Base-by-base conservation (phyloP, 2,113 vertebrate genomes). In the Pedionomus torquatus region DNA sequence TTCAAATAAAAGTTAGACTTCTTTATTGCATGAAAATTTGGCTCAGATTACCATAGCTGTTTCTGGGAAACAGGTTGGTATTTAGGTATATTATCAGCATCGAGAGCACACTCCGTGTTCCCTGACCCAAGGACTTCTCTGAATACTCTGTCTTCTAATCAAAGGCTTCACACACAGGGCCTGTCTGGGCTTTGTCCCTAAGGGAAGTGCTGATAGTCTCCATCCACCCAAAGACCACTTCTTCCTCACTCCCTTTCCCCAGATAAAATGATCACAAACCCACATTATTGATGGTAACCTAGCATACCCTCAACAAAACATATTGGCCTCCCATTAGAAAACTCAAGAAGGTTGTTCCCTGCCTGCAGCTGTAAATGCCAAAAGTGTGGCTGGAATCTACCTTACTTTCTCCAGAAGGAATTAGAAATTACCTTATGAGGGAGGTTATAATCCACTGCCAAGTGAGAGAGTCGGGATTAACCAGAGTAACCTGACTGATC, bases 401-500 rank as follows among this genome's bases (percentile, higher is more conserved):
- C 60, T 84, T 83, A 24, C 77, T 64, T 96, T 92, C 83, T 90
- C 18, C 2, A 0, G 28, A 26, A 87, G 61, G 60, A 90, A 92
- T 83, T 89, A 87, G 69, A 87, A 95, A 72, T 92, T 95, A 86
- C 39, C 37, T 84, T 76, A 10, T 31, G 48, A 90, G 76, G 33
- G 90, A 94, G 72, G 80, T 68, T 87, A 13, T 49, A 95, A 92
- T 57, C 33, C 41, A 52, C 60, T 95, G 94, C 93, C 97, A 95
- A 97, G 68, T 86, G 35, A 75, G 87, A 69, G 70, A 78, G 92
- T 78, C 10, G 8, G 69, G 79, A 96, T 87, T 89, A 97, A 94
- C 90, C 69, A 90, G 88, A 92, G 94, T 60, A 95, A 96, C 83
- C 48, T 65, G 83, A 96, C 2, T 97, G 95, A 97, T 95, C 94